Evolutionary conservation across 2,888 invertebrate genomes (phyloP).

Genomic region (Lasioglossum malachurum): DNA sequence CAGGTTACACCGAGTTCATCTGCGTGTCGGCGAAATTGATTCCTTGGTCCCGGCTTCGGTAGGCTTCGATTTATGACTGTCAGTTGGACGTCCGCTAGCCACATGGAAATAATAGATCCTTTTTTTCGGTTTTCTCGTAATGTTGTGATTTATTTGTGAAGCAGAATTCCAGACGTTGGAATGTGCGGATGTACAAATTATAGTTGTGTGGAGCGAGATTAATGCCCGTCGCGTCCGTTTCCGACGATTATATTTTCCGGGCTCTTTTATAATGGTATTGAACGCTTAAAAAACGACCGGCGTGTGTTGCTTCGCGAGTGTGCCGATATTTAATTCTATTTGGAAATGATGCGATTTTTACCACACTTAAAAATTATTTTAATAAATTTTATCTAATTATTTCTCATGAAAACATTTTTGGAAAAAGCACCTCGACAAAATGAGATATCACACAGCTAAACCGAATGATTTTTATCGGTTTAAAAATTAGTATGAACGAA

Average conservation of each 20-base stretch:
- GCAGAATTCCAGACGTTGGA: not conserved
- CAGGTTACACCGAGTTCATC: conserved; percentile 46
- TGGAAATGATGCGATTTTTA: not conserved
- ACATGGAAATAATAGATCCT: conserved; percentile 34
- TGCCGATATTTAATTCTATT: not conserved
- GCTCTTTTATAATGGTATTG: not conserved
- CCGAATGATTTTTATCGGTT: not conserved
- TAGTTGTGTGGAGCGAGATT: not conserved
- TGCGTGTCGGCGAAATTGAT: conserved; percentile 56
- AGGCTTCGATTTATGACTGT: conserved; percentile 44
- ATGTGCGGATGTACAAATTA: conserved; percentile 12
- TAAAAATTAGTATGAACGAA: not conserved
- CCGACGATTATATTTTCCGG: not conserved
- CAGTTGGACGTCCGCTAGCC: conserved; percentile 24
- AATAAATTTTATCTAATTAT: not conserved
- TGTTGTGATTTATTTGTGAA: conserved; percentile 41
- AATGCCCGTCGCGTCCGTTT: not conserved
- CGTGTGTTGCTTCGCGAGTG: not conserved
- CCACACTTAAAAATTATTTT: not conserved
- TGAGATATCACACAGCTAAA: too few species aligned
- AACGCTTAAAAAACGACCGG: not conserved
- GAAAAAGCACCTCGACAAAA: not conserved
- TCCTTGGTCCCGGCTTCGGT: conserved; percentile 39
- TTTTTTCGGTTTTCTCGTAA: conserved; percentile 21
- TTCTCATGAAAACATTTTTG: not conserved